phyloP scores from a whole-genome alignment of 2,797 vertebrate genomes.

The Thaleichthys pacificus region DNA sequence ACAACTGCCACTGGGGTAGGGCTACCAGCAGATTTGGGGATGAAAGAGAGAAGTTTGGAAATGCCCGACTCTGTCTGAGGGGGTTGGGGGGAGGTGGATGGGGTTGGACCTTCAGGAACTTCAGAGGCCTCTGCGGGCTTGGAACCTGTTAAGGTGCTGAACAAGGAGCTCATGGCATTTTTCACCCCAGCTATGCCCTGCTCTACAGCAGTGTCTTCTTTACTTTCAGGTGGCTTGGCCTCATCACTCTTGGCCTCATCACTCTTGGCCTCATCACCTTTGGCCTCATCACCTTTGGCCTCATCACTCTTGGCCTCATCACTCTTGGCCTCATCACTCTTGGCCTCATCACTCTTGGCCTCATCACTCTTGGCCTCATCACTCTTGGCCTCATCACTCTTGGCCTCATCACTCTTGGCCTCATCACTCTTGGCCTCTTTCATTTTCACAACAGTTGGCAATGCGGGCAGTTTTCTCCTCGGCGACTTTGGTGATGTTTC shows the following conservation, averaged over 20 bases:
- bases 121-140: constrained; percentile 71
- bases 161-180: constrained; percentile 84
- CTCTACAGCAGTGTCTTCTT: constrained; percentile 65
- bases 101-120: constrained; percentile 37
- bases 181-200: constrained; percentile 79
- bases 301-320: constrained; percentile 23
- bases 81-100: constrained; percentile 42
- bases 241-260: constrained; percentile 34
- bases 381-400: constrained; percentile 34
- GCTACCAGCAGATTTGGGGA: constrained; percentile 67
- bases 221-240: constrained; percentile 47
- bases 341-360: constrained; percentile 23
- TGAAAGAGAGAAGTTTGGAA: constrained; percentile 75
- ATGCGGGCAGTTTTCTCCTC: constrained; percentile 65
- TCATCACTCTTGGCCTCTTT: constrained; percentile 14
- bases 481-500: constrained; percentile 76
- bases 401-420: constrained; percentile 7
- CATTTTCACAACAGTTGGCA: constrained; percentile 51
- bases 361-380: constrained; percentile 14
- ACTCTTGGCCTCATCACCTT: constrained; percentile 10
- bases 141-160: constrained; percentile 76
- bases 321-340: constrained; percentile 21
- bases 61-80: constrained; percentile 72
- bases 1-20: constrained; percentile 64
- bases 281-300: constrained; percentile 24